A percentile compares a stretch with the other conserved stretches of the same genome.
These are phyloP conservation scores for Tetropium fuscum DNA, from an alignment of 2,888 invertebrate species.

Conservation along the genomic window DNA sequence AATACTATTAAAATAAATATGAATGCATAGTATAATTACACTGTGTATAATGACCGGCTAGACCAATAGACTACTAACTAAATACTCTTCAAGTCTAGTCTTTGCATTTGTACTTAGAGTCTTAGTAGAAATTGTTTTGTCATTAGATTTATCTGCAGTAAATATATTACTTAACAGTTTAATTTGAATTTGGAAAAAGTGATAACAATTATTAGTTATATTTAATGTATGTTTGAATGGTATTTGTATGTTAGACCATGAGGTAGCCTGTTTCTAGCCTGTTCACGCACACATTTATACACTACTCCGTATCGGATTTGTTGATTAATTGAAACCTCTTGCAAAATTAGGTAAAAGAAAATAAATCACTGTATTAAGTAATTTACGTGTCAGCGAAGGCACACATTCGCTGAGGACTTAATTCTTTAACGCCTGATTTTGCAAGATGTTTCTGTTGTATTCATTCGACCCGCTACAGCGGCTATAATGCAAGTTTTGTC, in stretches of 20 bases:
- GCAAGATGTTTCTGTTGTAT: constrained; percentile 32
- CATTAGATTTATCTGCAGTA: constrained; percentile 21
- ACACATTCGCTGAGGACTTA: constrained; percentile 43
- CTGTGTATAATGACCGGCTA: constrained; percentile 63
- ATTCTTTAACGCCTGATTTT: constrained; percentile 26
- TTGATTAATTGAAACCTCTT: constrained; percentile 43
- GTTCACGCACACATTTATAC: constrained; percentile 65
- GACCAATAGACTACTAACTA: constrained; percentile 44
- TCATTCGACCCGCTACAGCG: constrained; percentile 32
- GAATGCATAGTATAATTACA: constrained; percentile 61
- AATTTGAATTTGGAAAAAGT: constrained; percentile 12
- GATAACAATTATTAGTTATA: constrained; percentile 26
- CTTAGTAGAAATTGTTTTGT: constrained; percentile 21
- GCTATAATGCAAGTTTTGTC: constrained; percentile 10
- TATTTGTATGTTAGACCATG: constrained; percentile 36
- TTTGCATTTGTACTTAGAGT: constrained; percentile 37
- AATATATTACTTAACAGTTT: constrained; percentile 7
- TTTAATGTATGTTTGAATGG: constrained; percentile 24
- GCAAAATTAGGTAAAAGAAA: constrained; percentile 37
- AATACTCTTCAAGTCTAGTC: constrained; percentile 22
- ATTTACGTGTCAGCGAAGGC: constrained; percentile 36
- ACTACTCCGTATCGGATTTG: constrained; percentile 66
- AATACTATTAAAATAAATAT: constrained; percentile 55
- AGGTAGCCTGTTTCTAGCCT: constrained; percentile 53
- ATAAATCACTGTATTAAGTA: constrained; percentile 25